Evolutionary conservation across 2,113 vertebrate genomes (phyloP).

Genomic region (Silurus asotus): DNA sequence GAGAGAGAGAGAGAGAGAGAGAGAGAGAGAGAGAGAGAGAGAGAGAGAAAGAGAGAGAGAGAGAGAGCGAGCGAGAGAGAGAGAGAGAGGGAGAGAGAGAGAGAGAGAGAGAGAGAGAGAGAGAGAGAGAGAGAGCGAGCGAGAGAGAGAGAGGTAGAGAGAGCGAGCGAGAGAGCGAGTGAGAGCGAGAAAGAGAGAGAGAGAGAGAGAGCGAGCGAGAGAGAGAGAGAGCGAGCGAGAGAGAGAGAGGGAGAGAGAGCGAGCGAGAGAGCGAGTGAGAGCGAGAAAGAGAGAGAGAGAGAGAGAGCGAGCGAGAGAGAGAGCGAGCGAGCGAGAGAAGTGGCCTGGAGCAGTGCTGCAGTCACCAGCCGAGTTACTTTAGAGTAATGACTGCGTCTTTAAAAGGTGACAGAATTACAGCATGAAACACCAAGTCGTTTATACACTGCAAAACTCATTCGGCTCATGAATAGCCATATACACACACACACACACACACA

Average conservation of each 20-base stretch:
- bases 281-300: not conserved
- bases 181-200: not conserved
- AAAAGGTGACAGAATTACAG: slow-evolving; percentile 46
- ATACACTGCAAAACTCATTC: slow-evolving; percentile 24
- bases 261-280: too few relatives aligned
- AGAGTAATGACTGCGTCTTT: slow-evolving; percentile 50
- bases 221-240: too few relatives aligned
- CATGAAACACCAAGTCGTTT: slow-evolving; percentile 35
- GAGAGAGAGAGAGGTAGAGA: not conserved
- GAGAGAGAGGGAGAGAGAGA: not conserved
- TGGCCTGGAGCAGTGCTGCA: slow-evolving; percentile 20
- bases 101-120: not conserved
- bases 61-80: not conserved
- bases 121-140: not conserved
- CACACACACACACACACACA: slow-evolving; percentile 12
- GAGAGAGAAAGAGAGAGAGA: not conserved
- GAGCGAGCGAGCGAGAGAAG: not conserved
- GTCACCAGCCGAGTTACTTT: slow-evolving; percentile 40
- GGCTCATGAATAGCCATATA: slow-evolving; percentile 41
- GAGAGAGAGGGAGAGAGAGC: not conserved
- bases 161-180: not conserved
- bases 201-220: not conserved
- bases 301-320: not conserved
- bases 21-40: not conserved
- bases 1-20: not conserved